Percentiles rank a stretch among this genome's conserved stretches.
Evolutionary conservation across 2,888 invertebrate species (phyloP).

Genomic region (Phorcus lineatus): DNA sequence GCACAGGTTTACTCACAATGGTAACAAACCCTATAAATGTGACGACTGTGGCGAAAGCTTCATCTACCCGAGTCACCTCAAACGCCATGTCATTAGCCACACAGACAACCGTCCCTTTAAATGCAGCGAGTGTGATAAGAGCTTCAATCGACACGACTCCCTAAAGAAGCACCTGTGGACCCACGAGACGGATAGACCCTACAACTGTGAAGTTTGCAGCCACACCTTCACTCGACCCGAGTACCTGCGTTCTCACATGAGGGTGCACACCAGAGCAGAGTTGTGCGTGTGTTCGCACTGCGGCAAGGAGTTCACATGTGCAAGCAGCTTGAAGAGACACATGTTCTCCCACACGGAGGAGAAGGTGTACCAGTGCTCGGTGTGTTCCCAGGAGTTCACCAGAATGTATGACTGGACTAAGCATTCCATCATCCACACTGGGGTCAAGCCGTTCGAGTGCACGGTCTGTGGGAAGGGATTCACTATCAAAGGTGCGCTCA

Average conservation of each 20-base stretch:
- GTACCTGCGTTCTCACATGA: not conserved
- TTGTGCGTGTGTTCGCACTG: not conserved
- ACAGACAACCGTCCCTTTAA: slow-evolving; percentile 4
- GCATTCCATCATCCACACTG: not conserved
- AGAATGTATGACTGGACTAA: not conserved
- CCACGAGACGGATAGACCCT: not conserved
- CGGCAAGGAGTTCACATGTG: not conserved
- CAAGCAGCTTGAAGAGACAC: not conserved
- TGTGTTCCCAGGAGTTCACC: slow-evolving; percentile 6
- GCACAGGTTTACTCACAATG: not conserved
- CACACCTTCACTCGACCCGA: not conserved
- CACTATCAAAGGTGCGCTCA: not conserved
- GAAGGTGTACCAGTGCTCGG: not conserved
- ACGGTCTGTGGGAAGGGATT: not conserved
- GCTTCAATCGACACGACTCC: not conserved
- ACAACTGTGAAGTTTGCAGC: not conserved
- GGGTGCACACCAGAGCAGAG: not conserved
- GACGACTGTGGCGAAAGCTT: not conserved
- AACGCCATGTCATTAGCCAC: not conserved
- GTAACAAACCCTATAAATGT: not conserved
- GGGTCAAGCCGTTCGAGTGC: not conserved
- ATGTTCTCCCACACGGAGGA: not conserved
- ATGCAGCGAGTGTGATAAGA: not conserved
- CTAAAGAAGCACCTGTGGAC: slow-evolving; percentile 2
- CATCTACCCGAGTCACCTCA: not conserved